Evolutionary conservation across 2,113 vertebrate genomes (phyloP), one percentile per base, ranked within the genome.

Genomic region (Formicarius rufipectus): DNA sequence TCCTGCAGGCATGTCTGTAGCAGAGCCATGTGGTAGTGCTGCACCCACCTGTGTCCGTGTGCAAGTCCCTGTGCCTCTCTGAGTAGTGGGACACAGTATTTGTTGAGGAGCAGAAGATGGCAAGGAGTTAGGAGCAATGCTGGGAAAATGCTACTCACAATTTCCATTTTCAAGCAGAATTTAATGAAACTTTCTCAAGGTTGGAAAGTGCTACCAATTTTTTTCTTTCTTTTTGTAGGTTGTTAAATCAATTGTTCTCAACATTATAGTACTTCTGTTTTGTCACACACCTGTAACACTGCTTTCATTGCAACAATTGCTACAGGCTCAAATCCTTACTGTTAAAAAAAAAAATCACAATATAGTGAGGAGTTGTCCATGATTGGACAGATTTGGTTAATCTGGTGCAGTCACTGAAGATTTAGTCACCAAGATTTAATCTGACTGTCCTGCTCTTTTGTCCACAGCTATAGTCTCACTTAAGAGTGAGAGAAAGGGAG

Each of bases 11-110:
- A 66, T n/a, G 2, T 4, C 58, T 59, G 82, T 22, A 30, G 9
- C 3, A 0, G 7, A 63, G 69, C 58, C 0, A 1, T 19, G 81
- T 0, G 1, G 45, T 45, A 24, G 23, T 5, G 13, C 44, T 19
- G 52, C 2, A 5, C 72, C 82, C 3, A 4, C 24, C 64, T 2
- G n/a, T 1, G 3, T 5, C 50, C 2, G 2, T 3, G 5, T 3
- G 30, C 30, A 1, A 4, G 5, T 10, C 53, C 53, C 47, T 23
- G 31, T 5, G 19, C 0, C 0, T 18, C 19, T 17, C 1, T 2
- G 2, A 5, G 9, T 2, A 3, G 10, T 6, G 27, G 4, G 7
- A 37, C 16, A 1, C 2, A 2, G 39, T 9, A 0, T 7, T 39
- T 22, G 23, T 17, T 24, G 39, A 23, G 44, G 21, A 22, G 7